phyloP scores from a whole-genome alignment of 1,140 invertebrate species.

The Papilio glaucus region DNA sequence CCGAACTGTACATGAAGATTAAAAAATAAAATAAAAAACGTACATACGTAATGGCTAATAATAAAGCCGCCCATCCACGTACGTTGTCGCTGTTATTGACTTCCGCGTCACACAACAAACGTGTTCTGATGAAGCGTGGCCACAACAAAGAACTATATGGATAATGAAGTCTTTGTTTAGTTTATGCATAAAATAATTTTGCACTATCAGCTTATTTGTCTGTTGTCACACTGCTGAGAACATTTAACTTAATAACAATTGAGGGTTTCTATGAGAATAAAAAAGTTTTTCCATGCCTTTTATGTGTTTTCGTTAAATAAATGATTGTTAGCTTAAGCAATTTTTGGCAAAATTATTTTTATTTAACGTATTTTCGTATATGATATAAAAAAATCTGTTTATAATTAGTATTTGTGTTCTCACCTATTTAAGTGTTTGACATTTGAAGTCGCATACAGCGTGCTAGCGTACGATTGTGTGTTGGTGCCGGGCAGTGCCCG shows the following conservation, averaged over 20 bases:
- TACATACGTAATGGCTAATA: slow-evolving; percentile 5
- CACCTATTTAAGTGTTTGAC: background rate
- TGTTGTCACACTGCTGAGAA: background rate
- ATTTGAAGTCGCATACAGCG: background rate
- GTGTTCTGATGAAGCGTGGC: background rate
- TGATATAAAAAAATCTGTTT: too few species aligned
- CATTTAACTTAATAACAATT: too few species aligned
- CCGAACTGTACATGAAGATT: background rate
- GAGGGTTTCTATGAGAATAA: too few species aligned
- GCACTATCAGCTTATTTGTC: background rate
- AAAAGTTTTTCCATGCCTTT: too few species aligned
- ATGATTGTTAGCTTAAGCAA: too few species aligned
- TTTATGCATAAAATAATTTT: background rate
- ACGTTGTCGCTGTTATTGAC: slow-evolving; percentile 3
- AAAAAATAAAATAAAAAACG: slow-evolving; percentile 1
- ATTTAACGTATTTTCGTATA: too few species aligned
- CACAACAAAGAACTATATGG: slow-evolving; percentile 9
- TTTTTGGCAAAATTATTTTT: too few species aligned
- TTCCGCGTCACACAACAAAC: slow-evolving; percentile 8
- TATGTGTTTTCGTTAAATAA: too few species aligned
- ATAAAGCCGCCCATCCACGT: slow-evolving; percentile 31
- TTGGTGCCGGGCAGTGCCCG: background rate
- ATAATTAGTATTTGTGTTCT: background rate
- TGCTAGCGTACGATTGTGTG: background rate
- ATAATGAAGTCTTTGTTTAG: slow-evolving; percentile 5